These are phyloP conservation scores for Cryptocheilus praepositus DNA, from an alignment of 2,888 invertebrate genomes.

Conservation along the genomic window DNA sequence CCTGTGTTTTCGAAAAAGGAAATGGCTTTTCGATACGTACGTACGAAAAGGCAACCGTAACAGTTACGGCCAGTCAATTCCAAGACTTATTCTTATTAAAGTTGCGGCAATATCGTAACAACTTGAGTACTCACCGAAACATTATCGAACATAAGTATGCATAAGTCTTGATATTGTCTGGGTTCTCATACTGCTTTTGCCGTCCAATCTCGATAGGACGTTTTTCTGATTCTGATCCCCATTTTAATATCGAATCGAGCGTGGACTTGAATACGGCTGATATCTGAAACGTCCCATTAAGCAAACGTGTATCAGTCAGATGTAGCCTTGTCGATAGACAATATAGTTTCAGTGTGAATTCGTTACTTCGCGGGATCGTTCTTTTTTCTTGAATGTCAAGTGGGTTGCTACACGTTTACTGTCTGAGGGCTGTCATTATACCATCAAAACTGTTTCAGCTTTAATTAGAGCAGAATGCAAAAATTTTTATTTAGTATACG, in stretches of 20 bases:
- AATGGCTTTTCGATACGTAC: too few relatives aligned
- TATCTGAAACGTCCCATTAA: constrained; percentile 20
- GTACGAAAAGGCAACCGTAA: neutral
- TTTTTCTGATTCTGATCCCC: constrained; percentile 10
- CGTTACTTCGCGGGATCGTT: too few relatives aligned
- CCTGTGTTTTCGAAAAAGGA: too few relatives aligned
- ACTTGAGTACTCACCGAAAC: constrained; percentile 16
- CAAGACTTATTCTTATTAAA: constrained; percentile 11
- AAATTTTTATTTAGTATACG: too few relatives aligned
- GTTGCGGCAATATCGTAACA: constrained; percentile 14
- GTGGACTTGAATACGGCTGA: constrained; percentile 14
- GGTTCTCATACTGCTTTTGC: constrained; percentile 13
- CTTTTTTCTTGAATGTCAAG: too few relatives aligned
- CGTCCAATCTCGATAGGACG: constrained; percentile 10
- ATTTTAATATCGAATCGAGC: constrained; percentile 16
- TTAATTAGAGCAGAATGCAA: too few relatives aligned
- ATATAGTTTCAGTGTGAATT: too few relatives aligned
- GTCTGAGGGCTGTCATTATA: too few relatives aligned
- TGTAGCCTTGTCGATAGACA: neutral
- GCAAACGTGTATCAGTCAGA: constrained; percentile 12
- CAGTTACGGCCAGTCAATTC: constrained; percentile 13
- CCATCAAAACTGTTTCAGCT: too few relatives aligned
- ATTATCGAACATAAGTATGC: constrained; percentile 14
- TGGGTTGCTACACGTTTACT: too few relatives aligned
- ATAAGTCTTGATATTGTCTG: constrained; percentile 21